phyloP scores from a whole-genome alignment of 2,888 invertebrate genomes.

The Metacarcinus magister region DNA sequence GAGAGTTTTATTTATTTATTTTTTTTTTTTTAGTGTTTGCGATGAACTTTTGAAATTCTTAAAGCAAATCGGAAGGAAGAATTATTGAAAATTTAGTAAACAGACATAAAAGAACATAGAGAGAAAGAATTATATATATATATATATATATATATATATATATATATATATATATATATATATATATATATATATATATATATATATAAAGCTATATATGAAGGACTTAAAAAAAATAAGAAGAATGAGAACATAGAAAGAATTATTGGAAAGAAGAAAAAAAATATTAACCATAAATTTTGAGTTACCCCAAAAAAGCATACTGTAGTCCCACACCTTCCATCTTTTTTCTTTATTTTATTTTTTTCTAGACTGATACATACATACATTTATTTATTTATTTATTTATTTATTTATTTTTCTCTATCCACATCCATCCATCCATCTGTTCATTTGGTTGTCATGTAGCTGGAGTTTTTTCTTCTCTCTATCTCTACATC shows the following conservation, averaged over 20 bases:
- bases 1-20: background rate
- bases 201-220: background rate
- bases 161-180: background rate
- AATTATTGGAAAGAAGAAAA: too few relatives aligned
- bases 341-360: too few relatives aligned
- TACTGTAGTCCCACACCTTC: background rate
- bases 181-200: background rate
- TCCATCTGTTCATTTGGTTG: background rate
- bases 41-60: background rate
- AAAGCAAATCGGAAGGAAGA: background rate
- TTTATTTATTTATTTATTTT: too few relatives aligned
- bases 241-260: background rate
- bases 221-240: background rate
- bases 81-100: too few relatives aligned
- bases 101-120: too few relatives aligned
- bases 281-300: too few relatives aligned
- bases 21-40: background rate
- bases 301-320: background rate
- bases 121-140: too few relatives aligned
- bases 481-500: background rate
- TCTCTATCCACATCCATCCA: background rate
- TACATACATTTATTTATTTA: background rate
- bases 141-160: too few relatives aligned
- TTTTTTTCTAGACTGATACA: background rate
- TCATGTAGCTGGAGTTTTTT: background rate